Conservation (phyloP, 2,113 vertebrate genomes). For the Laterallus jamaicensis region DNA sequence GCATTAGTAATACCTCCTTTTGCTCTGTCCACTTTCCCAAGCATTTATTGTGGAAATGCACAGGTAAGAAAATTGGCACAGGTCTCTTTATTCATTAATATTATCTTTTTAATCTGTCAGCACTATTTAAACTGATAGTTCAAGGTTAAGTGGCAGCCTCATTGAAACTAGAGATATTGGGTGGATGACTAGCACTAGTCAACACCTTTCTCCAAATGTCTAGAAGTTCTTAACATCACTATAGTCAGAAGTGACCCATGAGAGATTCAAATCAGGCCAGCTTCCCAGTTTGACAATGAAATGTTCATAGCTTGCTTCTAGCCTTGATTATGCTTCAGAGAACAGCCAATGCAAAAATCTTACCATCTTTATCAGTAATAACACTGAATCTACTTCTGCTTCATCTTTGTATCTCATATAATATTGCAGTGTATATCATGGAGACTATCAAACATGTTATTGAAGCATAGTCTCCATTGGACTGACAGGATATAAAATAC, state of each 20-base stretch:
- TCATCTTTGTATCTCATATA: not conserved
- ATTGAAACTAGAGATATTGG: not conserved
- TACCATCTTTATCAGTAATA: not conserved
- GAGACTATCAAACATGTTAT: not conserved
- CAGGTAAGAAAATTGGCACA: not conserved
- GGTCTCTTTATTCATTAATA: not conserved
- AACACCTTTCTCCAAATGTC: not conserved
- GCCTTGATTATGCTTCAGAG: not conserved
- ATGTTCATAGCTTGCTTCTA: not conserved
- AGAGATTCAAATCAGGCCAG: not conserved
- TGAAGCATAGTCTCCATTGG: not conserved
- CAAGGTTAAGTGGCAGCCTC: not conserved
- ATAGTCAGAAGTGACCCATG: not conserved
- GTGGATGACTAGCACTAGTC: not conserved
- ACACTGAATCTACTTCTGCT: not conserved
- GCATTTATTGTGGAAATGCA: not conserved
- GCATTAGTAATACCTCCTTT: not conserved
- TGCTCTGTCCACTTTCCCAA: not conserved
- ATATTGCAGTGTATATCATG: not conserved
- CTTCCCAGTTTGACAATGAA: not conserved
- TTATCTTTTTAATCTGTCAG: not conserved
- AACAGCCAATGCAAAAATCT: not conserved
- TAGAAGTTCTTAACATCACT: not conserved
- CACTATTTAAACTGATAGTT: not conserved
- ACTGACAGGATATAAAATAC: not conserved